Conservation (phyloP, 2,113 vertebrate species). For the Ictalurus punctatus region DNA sequence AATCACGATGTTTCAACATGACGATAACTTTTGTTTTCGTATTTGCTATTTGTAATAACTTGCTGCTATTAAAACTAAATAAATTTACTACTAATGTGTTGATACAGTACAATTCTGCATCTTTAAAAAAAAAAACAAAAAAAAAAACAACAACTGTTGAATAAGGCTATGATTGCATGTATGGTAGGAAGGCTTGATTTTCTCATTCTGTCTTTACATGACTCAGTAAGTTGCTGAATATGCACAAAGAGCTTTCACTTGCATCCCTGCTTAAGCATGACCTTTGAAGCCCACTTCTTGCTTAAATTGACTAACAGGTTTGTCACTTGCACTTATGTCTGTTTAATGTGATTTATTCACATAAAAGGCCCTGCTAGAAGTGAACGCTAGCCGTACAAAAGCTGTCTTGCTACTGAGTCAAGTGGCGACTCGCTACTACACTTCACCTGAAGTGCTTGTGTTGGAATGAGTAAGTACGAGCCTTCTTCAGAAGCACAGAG, state of each 20-base stretch:
- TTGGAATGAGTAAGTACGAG: conserved; percentile 10
- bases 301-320: conserved; percentile 7
- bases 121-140: too few relatives aligned
- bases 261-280: conserved; percentile 20
- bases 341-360: not conserved
- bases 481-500: not conserved
- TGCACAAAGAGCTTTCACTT: conserved; percentile 32
- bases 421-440: not conserved
- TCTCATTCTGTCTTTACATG: not conserved
- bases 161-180: not conserved
- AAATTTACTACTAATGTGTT: not conserved
- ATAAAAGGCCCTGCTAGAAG: not conserved
- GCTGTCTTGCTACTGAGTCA: not conserved
- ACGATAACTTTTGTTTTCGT: not conserved
- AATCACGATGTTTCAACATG: conserved; percentile 19
- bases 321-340: conserved; percentile 10
- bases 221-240: conserved; percentile 7
- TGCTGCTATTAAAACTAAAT: not conserved
- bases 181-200: not conserved
- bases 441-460: conserved; percentile 33
- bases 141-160: too few relatives aligned
- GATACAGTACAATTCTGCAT: not conserved
- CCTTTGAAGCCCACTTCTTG: conserved; percentile 37
- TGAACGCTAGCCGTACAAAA: not conserved
- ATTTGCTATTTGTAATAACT: not conserved